Base-by-base conservation (phyloP, 1,140 invertebrate genomes). In the Pissodes strobi region DNA sequence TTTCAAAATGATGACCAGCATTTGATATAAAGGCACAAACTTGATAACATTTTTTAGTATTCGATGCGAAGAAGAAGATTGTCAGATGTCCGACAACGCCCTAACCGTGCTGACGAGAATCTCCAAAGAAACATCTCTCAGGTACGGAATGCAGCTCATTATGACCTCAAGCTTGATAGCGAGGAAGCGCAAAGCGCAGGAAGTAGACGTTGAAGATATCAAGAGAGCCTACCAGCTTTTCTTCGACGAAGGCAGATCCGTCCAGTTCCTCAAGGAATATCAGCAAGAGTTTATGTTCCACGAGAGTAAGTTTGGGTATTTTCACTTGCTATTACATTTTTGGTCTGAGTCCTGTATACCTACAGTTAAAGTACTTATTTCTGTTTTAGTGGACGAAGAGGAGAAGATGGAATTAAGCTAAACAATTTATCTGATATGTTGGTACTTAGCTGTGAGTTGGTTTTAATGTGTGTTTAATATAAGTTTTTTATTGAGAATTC, bases 81-180 rank as follows among this genome's bases (percentile, higher is more conserved):
- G 96, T 74, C 91, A 97, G 75, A 93, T 99, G 87, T 87, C 88
- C 2, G 89, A 90, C 22, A 95, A 98, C 79, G 97, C 96, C 0
- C 75, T 99, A 34, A 89, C 87, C 0, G 91, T 98, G 10, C 81
- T 99, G 15, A 97, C 95, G 0, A 86, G 92, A 23, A 96, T 99
- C 45, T 95, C 94, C 10, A 87, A 89, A 19, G 94, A 97, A 78
- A 97, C 95, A 0, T 96, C 95, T 2, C 82, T 98, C 1, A 85
- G 96, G 69, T 99, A 99, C 80, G 91, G 95, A n/a, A 99, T 99
- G 79, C 97, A 99, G 75, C 84, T 99, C 3, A 99, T 99, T 68
- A 97, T 95, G 30, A 93, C 94, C 0, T 92, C 97, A 0, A 92
- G 91, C 73, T 85, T 99, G 18, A 92, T 98, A 25, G 88, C 93